Evolutionary conservation across 2,797 vertebrate genomes (phyloP).

Genomic region (Phrynocephalus vlangalii): DNA sequence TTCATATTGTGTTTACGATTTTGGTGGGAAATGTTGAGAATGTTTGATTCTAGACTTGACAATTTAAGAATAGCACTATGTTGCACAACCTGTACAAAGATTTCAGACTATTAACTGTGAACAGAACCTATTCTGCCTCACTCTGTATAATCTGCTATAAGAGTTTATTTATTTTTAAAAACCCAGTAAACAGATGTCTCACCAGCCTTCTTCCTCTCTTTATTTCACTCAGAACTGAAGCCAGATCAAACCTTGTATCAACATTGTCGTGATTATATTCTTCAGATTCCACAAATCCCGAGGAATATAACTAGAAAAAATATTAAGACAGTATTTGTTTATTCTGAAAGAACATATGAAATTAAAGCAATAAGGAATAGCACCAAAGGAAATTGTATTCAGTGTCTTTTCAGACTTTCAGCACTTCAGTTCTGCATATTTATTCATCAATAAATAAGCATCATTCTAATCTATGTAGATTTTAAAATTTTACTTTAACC

Average conservation of each 20-base stretch:
- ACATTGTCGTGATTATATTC: constrained; percentile 53
- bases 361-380: constrained; percentile 1
- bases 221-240: constrained; percentile 75
- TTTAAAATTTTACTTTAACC: neutral
- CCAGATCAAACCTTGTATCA: constrained; percentile 75
- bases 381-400: neutral
- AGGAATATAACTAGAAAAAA: constrained; percentile 76
- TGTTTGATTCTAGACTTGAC: no score
- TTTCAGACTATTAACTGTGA: neutral
- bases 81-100: neutral
- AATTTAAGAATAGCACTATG: neutral
- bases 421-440: neutral
- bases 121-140: constrained; percentile 1
- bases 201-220: constrained; percentile 78
- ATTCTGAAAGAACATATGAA: neutral
- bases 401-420: neutral
- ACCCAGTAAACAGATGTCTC: constrained; percentile 50
- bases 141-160: neutral
- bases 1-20: no score
- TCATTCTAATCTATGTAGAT: neutral
- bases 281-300: constrained; percentile 78
- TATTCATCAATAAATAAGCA: neutral
- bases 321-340: neutral
- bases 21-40: no score
- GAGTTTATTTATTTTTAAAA: neutral